Percentiles rank a stretch among this genome's conserved stretches.
These are phyloP conservation scores for Magallana nippona DNA, from an alignment of 2,888 invertebrate genomes.

Conservation along the genomic window DNA sequence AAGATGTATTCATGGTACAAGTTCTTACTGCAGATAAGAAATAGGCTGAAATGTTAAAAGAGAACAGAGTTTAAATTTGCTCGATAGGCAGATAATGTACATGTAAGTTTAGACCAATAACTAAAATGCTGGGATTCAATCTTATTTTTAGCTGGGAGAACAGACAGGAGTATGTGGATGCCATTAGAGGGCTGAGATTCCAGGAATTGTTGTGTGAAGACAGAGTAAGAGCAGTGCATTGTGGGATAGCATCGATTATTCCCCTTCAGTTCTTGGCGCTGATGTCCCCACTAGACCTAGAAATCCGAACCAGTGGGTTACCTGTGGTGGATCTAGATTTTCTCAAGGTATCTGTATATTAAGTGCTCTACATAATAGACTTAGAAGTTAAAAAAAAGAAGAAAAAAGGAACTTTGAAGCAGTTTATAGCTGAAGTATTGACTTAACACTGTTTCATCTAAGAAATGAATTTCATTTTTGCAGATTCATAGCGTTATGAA, in stretches of 20 bases:
- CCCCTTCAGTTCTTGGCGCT: slow-evolving; percentile 76
- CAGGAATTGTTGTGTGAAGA: slow-evolving; percentile 69
- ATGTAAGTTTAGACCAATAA: neutral
- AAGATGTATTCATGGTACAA: no score
- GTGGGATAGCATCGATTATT: slow-evolving; percentile 75
- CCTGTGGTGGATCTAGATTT: slow-evolving; percentile 77
- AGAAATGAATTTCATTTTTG: neutral
- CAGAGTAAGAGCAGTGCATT: slow-evolving; percentile 65
- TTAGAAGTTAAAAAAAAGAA: no score
- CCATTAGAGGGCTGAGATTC: slow-evolving; percentile 70
- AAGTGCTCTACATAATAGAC: no score
- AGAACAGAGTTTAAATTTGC: no score
- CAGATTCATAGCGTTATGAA: neutral
- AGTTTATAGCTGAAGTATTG: no score
- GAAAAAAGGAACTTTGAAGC: no score
- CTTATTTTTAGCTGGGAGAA: slow-evolving; percentile 73
- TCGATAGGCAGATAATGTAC: neutral
- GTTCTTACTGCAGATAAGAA: no score
- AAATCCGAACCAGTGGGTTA: slow-evolving; percentile 76
- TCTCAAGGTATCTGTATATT: slow-evolving; percentile 70
- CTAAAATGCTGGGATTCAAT: neutral
- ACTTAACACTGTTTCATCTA: neutral
- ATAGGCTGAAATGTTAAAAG: no score
- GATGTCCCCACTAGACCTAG: slow-evolving; percentile 74
- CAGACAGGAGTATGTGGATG: slow-evolving; percentile 74